Evolutionary conservation across 2,113 vertebrate species (phyloP), one percentile per base, ranked within the genome.

Genomic region (Peromyscus maniculatus): DNA sequence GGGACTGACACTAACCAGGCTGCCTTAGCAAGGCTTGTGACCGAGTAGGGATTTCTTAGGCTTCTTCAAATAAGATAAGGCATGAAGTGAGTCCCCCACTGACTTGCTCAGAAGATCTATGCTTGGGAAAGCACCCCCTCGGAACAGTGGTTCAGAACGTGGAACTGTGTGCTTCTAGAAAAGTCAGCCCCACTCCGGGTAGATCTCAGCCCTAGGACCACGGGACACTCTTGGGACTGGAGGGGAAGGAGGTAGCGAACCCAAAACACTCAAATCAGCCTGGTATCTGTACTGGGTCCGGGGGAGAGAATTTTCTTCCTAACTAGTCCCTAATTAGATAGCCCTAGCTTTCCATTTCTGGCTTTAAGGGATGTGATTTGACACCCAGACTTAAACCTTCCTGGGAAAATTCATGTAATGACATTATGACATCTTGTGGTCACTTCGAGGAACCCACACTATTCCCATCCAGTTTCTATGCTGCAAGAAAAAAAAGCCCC

Each of bases 361-460:
- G 55, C 82, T 82, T 92, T 87, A 78, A 95, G 93, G 57, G 57
- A 55, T 87, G 43, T 89, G 78, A 95, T 80, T 36, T 88, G 94
- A 97, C 74, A 91, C 87, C 84, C 87, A 84, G 57, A 91, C 91
- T 87, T 82, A 80, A 96, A 79, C 78, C 82, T 96, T 95, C 94
- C 57, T 71, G 4, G 75, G 43, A 94, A 19, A 94, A 95, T 80
- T 94, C 96, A 0, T 67, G 4, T 88, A 92, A 96, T 96, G 95
- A 94, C 90, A 91, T 97, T 88, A 97, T 93, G 97, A 98, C 91
- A 97, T 96, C 94, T 97, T 93, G 96, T 95, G 95, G 95, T 66
- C 96, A 91, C 92, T 93, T 62, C 52, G 59, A 92, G 77, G 93
- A 95, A 93, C 84, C 96, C 95, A 91, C 39, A 9, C 9, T 66